Percentiles rank a stretch among this genome's conserved stretches.
These are phyloP conservation scores for Trichopria drosophilae DNA, from an alignment of 2,888 invertebrate species.

Conservation along the genomic window DNA sequence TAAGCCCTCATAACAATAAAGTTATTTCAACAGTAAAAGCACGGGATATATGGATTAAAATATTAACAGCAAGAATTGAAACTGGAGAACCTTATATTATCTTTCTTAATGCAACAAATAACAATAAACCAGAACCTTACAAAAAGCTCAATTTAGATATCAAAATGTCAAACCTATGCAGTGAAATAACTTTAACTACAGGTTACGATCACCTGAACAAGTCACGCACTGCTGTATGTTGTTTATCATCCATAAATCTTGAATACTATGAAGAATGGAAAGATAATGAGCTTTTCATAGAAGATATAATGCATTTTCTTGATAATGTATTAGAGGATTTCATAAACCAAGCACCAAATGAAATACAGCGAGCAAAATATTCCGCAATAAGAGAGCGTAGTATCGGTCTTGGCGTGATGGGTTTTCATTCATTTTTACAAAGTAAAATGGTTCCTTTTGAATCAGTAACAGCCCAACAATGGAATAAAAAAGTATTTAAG, in stretches of 20 bases:
- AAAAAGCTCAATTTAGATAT: conserved; percentile 15
- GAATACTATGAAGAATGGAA: conserved; percentile 17
- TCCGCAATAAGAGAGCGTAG: conserved; percentile 12
- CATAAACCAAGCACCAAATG: conserved; percentile 10
- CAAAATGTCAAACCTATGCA: conserved; percentile 18
- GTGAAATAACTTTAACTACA: conserved; percentile 16
- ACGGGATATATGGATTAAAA: conserved; percentile 11
- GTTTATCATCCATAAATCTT: conserved; percentile 16
- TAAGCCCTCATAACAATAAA: conserved; percentile 5
- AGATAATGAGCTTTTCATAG: conserved; percentile 15
- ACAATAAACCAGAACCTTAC: conserved; percentile 8
- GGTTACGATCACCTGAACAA: conserved; percentile 14
- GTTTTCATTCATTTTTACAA: conserved; percentile 14
- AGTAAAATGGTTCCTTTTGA: conserved; percentile 14
- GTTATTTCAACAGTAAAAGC: conserved; percentile 9
- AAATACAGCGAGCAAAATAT: conserved; percentile 12
- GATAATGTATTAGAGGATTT: conserved; percentile 19
- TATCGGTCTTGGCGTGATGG: conserved; percentile 20
- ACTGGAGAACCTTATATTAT: conserved; percentile 19
- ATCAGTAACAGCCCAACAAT: conserved; percentile 10
- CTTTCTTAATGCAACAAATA: conserved; percentile 12
- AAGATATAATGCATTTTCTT: conserved; percentile 18
- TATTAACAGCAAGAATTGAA: conserved; percentile 13
- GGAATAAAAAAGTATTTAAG: conserved; percentile 20
- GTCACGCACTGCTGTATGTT: conserved; percentile 14